These are phyloP conservation scores for Falcunculus frontatus DNA, from an alignment of 2,113 vertebrate genomes.

Conservation along the genomic window DNA sequence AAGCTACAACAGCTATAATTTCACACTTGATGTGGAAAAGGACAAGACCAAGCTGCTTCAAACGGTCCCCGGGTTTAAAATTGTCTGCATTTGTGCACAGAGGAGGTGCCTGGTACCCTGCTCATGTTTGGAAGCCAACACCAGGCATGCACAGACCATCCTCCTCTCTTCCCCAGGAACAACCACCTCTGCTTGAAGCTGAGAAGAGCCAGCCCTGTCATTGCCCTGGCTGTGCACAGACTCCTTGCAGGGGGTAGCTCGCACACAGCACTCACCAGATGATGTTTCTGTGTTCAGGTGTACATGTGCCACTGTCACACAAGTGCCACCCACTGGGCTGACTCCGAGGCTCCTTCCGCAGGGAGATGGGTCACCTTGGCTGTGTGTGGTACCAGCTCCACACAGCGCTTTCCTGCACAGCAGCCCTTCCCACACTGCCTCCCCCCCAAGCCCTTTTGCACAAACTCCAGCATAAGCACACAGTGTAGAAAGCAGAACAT, in stretches of 20 bases:
- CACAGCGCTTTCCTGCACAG: fast-evolving
- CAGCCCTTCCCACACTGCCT: not conserved
- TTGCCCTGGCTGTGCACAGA: not conserved
- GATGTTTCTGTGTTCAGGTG: not conserved
- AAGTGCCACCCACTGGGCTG: not conserved
- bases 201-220: not conserved
- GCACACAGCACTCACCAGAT: fast-evolving
- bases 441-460: not conserved
- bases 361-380: not conserved
- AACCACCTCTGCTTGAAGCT: fast-evolving
- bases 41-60: not conserved
- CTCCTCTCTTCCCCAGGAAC: not conserved
- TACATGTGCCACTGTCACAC: not conserved
- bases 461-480: not conserved
- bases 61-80: fast-evolving
- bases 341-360: fast-evolving
- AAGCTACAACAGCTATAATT: not conserved
- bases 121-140: not conserved
- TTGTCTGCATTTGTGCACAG: not conserved
- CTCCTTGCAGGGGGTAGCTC: not conserved
- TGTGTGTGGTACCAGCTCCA: fast-evolving
- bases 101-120: not conserved
- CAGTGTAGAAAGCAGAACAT: not conserved
- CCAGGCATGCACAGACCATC: not conserved
- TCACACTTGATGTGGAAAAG: not conserved